Evolutionary conservation across 2,113 vertebrate genomes (phyloP).

Genomic region (Rhabdomys dilectus): DNA sequence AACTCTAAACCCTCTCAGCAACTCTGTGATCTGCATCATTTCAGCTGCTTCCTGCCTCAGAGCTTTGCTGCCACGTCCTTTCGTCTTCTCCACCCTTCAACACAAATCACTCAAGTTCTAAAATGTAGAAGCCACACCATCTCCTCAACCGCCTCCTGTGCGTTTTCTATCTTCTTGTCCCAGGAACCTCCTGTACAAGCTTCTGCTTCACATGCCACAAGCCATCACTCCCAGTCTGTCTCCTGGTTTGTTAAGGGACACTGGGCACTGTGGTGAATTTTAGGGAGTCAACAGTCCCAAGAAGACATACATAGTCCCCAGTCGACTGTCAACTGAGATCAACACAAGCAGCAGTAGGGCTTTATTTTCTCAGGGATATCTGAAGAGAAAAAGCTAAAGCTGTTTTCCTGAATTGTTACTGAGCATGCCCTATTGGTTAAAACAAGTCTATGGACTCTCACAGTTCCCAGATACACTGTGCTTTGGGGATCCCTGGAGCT

Average conservation of each 20-base stretch:
- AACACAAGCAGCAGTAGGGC: neutral
- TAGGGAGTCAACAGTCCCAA: neutral
- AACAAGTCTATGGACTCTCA: neutral
- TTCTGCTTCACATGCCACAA: neutral
- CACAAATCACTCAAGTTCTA: neutral
- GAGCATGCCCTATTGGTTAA: neutral
- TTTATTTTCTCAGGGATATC: neutral
- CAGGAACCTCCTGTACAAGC: neutral
- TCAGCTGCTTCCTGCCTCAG: neutral
- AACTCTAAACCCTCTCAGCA: no score
- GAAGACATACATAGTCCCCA: neutral
- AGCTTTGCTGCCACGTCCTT: neutral
- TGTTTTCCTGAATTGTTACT: neutral
- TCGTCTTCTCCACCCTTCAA: neutral
- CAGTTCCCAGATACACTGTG: neutral
- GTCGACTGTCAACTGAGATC: neutral
- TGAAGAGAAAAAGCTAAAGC: neutral
- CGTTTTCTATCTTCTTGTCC: neutral
- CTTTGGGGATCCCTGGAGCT: no score
- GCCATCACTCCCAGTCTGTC: neutral
- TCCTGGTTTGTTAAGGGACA: neutral
- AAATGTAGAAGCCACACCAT: neutral
- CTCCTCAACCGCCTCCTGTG: fast-evolving
- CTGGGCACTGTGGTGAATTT: neutral
- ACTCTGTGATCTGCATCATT: neutral